Conservation (phyloP, 1,140 invertebrate genomes). For the Scaptomyza hsui region DNA sequence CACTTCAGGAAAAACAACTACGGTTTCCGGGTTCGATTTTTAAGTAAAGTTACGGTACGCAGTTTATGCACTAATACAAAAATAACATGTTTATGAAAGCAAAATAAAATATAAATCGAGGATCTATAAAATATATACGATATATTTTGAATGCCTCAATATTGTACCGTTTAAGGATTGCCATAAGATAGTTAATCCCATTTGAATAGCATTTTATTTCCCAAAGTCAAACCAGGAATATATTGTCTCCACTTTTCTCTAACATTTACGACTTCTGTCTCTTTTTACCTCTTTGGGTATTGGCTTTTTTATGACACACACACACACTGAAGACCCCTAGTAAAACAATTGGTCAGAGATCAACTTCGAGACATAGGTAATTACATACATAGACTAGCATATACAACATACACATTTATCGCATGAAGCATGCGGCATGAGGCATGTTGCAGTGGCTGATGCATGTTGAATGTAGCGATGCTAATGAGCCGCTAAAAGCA, state of each 20-base stretch:
- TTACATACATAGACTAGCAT: slow-evolving; percentile 3
- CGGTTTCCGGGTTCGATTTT: neutral
- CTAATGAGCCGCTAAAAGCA: slow-evolving; percentile 82
- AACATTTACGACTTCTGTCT: slow-evolving; percentile 25
- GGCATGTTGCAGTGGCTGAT: slow-evolving; percentile 17
- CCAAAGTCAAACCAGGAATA: neutral
- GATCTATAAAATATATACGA: no score
- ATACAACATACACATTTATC: slow-evolving; percentile 3
- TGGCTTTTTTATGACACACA: slow-evolving; percentile 39
- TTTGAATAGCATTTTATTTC: slow-evolving; percentile 7
- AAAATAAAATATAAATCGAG: no score
- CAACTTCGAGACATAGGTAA: slow-evolving; percentile 31
- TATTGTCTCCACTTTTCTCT: neutral
- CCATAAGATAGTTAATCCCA: neutral
- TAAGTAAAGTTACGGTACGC: no score
- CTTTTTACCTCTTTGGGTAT: neutral
- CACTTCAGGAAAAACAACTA: slow-evolving; percentile 6
- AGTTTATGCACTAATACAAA: neutral
- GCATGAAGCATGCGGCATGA: slow-evolving; percentile 17
- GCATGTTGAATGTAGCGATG: slow-evolving; percentile 42
- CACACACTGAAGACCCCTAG: slow-evolving; percentile 55
- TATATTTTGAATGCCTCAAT: neutral
- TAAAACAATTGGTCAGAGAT: slow-evolving; percentile 62
- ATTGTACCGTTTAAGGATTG: neutral
- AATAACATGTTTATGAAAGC: no score